phyloP scores from a whole-genome alignment of 2,797 vertebrate genomes.

The Vireo griseus region DNA sequence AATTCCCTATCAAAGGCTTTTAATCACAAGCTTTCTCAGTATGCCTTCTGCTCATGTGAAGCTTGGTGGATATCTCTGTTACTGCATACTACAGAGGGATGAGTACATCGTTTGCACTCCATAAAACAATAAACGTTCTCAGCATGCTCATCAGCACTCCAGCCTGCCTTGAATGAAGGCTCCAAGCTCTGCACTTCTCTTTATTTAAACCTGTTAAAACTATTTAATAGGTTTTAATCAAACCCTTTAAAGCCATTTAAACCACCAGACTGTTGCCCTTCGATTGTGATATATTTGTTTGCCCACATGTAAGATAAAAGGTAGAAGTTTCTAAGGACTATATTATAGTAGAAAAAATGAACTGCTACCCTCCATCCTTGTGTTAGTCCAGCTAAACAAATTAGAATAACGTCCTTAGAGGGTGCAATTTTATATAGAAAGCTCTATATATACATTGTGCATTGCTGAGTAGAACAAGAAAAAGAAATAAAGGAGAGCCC shows the following conservation, averaged over 20 bases:
- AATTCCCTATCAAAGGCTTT: background rate
- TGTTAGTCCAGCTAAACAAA: conserved; percentile 12
- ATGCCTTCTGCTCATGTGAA: background rate
- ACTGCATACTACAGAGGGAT: background rate
- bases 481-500: background rate
- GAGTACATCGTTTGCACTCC: background rate
- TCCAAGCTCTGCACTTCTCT: background rate
- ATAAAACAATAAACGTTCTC: conserved; percentile 27
- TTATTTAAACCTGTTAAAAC: conserved; percentile 41
- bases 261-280: background rate
- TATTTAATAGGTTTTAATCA: conserved; percentile 41
- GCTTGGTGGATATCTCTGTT: background rate
- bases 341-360: background rate
- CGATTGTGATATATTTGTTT: conserved; percentile 4
- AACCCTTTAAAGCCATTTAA: conserved; percentile 28
- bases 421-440: background rate
- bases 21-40: background rate
- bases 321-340: background rate
- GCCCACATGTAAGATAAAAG: background rate
- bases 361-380: background rate
- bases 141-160: conserved; percentile 10
- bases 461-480: background rate
- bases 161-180: background rate
- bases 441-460: background rate
- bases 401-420: background rate